Conservation (phyloP, 2,797 vertebrate genomes). For the Mus minutoides region DNA sequence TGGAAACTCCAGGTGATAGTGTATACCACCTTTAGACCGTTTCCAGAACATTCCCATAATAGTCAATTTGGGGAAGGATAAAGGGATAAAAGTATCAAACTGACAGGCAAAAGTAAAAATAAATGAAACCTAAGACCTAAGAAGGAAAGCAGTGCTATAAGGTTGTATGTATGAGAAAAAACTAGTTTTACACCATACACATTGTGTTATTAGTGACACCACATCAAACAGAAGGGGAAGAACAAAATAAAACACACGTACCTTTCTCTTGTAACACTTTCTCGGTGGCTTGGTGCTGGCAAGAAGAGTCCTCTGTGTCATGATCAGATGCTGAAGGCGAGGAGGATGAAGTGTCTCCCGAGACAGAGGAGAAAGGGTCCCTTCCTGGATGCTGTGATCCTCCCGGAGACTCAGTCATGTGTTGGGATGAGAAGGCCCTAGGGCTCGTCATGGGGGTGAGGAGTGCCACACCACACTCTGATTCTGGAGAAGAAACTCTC, state of each 20-base stretch:
- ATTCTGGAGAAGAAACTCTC: conserved; percentile 88
- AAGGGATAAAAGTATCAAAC: conserved; percentile 25
- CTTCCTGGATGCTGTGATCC: conserved; percentile 74
- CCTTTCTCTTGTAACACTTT: conserved; percentile 85
- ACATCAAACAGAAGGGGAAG: neutral
- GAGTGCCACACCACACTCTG: conserved; percentile 88
- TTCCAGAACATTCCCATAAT: conserved; percentile 15
- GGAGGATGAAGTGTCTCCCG: conserved; percentile 83
- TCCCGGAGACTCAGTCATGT: conserved; percentile 83
- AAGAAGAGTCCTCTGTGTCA: conserved; percentile 87
- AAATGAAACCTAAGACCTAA: neutral
- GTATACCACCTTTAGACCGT: neutral
- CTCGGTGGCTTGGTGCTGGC: conserved; percentile 80
- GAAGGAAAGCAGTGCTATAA: neutral
- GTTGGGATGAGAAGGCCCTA: conserved; percentile 85
- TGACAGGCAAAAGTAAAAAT: neutral
- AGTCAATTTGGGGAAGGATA: neutral
- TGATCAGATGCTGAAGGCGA: conserved; percentile 87
- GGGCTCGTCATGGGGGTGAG: conserved; percentile 87
- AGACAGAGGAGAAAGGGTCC: conserved; percentile 73
- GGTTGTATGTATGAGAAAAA: neutral
- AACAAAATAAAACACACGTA: conserved; percentile 76
- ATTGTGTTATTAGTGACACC: neutral
- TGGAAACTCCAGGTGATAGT: conserved; percentile 1
- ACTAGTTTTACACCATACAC: neutral